A percentile compares a stretch with the other conserved stretches of the same genome.
phyloP scores from a whole-genome alignment of 2,888 invertebrate genomes.

The Cryptops parisi region DNA sequence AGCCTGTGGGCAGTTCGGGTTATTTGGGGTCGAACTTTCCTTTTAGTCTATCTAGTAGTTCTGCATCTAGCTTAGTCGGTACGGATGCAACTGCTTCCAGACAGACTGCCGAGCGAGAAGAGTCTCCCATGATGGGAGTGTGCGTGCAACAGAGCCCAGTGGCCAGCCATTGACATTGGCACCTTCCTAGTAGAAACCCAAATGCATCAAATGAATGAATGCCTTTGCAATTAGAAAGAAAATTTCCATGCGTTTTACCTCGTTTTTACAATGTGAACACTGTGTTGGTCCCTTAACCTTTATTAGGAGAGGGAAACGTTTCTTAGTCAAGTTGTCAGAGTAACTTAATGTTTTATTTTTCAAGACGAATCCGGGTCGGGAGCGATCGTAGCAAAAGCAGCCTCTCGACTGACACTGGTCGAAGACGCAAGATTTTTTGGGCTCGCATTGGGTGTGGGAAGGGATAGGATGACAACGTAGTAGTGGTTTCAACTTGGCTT shows the following conservation, averaged over 20 bases:
- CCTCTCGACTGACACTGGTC: background rate
- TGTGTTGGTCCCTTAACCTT: background rate
- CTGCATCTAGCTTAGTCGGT: slow-evolving; percentile 17
- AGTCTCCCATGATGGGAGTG: slow-evolving; percentile 73
- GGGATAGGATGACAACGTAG: no score
- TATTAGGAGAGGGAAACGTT: background rate
- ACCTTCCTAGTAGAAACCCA: background rate
- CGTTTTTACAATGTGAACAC: no score
- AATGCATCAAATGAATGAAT: background rate
- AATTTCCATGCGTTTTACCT: background rate
- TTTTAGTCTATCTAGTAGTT: slow-evolving; percentile 22
- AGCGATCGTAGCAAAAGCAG: background rate
- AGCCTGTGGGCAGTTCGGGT: slow-evolving; percentile 14
- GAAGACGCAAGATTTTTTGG: background rate
- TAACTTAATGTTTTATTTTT: no score
- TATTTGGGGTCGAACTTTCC: slow-evolving; percentile 25
- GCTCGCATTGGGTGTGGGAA: no score
- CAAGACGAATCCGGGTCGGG: no score
- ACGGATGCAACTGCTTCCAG: slow-evolving; percentile 7
- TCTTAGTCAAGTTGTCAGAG: no score
- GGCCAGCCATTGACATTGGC: slow-evolving; percentile 55
- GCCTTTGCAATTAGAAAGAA: background rate
- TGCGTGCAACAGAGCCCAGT: slow-evolving; percentile 87
- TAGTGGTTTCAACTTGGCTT: no score
- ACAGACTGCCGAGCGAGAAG: slow-evolving; percentile 41